Base-by-base conservation (phyloP, 2,113 vertebrate genomes). In the Cromileptes altivelis region DNA sequence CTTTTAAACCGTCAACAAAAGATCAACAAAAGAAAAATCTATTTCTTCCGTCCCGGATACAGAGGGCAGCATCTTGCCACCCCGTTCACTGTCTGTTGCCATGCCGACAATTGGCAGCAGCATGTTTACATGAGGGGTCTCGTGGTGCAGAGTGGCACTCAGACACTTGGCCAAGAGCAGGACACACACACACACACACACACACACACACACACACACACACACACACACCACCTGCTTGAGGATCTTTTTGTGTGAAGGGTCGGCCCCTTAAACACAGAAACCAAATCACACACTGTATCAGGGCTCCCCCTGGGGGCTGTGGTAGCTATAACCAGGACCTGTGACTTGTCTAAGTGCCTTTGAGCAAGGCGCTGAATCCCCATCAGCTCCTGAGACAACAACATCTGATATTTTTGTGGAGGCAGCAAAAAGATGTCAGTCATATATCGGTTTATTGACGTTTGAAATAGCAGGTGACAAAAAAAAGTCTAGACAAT, bases 281-380 rank as follows among this genome's bases (percentile, higher is more conserved):
- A 61, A 30, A 30, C 49, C 2, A 23, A 2, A 13, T 15, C 49
- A 70, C 60, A 73, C 13, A 17, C 82, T 78, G 80, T 78, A 23
- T 64, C 19, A 27, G 60, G 55, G 89, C 90, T 72, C 94, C 91
- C 90, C 60, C 91, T 93, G 42, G 85, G 19, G 94, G 88, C 23
- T 1, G 15, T 53, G 14, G 50, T 25, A 25, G 47, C 25, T 19
- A 82, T 0, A 37, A 21, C 42, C 63, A 37, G 11, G 55, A 37
- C 13, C 21, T 33, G 30, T 15, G 18, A 25, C 8, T n/a, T 12
- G 42, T 23, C 18, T 53, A 49, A 42, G 45, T n/a, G 50, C 47
- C 33, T 25, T 11, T 33, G 55, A 74, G 69, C 47, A 60, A 70
- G 50, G 25, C 57, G n/a, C 9, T 27, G 6, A 33, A 52, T 23